Evolutionary conservation across 2,797 vertebrate species (phyloP).

Genomic region (Fundulus diaphanus): DNA sequence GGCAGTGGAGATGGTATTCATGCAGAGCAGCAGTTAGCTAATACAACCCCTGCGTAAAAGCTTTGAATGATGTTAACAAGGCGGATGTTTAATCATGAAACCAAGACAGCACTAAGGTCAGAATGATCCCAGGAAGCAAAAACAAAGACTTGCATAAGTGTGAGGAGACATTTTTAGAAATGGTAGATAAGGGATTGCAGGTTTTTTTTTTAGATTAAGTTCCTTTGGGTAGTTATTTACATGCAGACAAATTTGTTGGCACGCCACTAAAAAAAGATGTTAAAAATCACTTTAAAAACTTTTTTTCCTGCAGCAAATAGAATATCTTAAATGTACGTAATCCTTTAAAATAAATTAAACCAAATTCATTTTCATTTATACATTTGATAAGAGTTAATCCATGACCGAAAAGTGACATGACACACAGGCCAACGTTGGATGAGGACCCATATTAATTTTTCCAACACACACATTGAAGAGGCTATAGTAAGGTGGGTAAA

Average conservation of each 20-base stretch:
- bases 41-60: neutral
- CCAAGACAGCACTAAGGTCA: neutral
- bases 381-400: neutral
- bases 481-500: neutral
- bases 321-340: too few relatives aligned
- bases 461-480: neutral
- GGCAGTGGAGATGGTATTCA: conserved; percentile 3
- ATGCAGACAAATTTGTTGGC: neutral
- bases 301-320: neutral
- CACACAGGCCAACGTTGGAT: neutral
- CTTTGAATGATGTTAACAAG: conserved; percentile 1
- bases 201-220: neutral
- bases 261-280: neutral
- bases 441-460: neutral
- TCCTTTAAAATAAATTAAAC: neutral
- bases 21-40: neutral
- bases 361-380: neutral
- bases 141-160: neutral
- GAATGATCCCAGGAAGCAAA: neutral
- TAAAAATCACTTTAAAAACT: neutral
- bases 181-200: neutral
- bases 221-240: neutral
- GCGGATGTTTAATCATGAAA: neutral
- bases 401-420: neutral
- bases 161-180: neutral